Conservation (phyloP, 2,113 vertebrate genomes). For the Dipodomys spectabilis region DNA sequence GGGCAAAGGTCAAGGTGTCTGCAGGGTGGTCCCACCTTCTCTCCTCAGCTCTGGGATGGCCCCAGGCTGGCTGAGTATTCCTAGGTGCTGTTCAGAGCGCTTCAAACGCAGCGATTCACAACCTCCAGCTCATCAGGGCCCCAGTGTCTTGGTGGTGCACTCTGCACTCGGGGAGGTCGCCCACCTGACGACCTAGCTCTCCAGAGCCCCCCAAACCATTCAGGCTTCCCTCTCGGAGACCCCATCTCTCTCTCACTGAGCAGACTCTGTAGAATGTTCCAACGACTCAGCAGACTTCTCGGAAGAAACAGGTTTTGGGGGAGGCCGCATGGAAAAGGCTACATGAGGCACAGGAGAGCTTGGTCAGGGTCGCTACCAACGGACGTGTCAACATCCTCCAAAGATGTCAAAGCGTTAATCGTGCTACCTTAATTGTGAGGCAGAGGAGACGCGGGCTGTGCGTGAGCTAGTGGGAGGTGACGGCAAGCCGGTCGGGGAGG, state of each 20-base stretch:
- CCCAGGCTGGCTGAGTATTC: no score
- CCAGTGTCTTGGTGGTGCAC: no score
- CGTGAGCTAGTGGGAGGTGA: no score
- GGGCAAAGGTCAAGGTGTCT: background rate
- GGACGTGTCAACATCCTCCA: no score
- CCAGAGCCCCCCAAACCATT: background rate
- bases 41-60: no score
- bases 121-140: background rate
- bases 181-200: background rate
- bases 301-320: background rate
- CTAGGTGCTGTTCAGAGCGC: no score
- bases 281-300: background rate
- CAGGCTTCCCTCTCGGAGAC: background rate
- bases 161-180: no score
- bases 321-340: fast-evolving
- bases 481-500: no score
- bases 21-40: background rate
- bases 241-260: background rate
- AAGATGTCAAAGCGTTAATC: background rate
- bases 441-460: no score
- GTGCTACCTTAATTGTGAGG: background rate
- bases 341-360: fast-evolving
- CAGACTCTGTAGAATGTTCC: background rate
- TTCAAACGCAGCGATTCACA: no score
- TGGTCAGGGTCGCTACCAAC: fast-evolving